A percentile compares a stretch with the other conserved stretches of the same genome.
Conservation (phyloP, 2,888 invertebrate genomes). For the Bombylius major region DNA sequence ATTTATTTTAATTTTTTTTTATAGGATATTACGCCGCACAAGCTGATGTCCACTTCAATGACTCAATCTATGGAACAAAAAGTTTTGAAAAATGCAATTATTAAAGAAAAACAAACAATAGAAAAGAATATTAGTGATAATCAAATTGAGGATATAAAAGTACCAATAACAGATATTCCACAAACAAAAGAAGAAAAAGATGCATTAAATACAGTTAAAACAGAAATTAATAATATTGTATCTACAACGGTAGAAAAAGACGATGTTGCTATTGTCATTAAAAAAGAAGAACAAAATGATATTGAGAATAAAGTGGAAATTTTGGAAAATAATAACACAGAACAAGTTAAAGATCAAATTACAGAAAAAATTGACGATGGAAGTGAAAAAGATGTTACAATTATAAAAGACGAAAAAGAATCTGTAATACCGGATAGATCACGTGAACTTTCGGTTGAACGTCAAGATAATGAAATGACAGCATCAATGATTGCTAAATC, state of each 20-base stretch:
- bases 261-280: conserved; percentile 16
- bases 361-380: conserved; percentile 31
- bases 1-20: background rate
- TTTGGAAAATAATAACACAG: conserved; percentile 13
- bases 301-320: conserved; percentile 18
- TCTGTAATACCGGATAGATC: conserved; percentile 20
- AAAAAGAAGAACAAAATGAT: conserved; percentile 20
- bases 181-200: conserved; percentile 37
- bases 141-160: conserved; percentile 17
- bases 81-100: background rate
- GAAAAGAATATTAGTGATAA: conserved; percentile 1
- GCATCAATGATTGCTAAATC: conserved; percentile 55
- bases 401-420: conserved; percentile 26
- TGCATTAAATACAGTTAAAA: conserved; percentile 32
- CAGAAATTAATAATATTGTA: conserved; percentile 25
- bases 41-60: background rate
- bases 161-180: conserved; percentile 16
- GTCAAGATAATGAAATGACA: conserved; percentile 29
- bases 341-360: conserved; percentile 6
- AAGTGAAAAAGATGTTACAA: conserved; percentile 20
- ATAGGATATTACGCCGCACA: conserved; percentile 2
- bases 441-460: conserved; percentile 25
- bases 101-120: conserved; percentile 15
- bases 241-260: background rate
- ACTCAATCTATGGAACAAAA: conserved; percentile 1